A percentile compares a stretch with the other conserved stretches of the same genome.
Evolutionary conservation across 2,113 vertebrate genomes (phyloP).

Genomic region (Onychostruthus taczanowskii): DNA sequence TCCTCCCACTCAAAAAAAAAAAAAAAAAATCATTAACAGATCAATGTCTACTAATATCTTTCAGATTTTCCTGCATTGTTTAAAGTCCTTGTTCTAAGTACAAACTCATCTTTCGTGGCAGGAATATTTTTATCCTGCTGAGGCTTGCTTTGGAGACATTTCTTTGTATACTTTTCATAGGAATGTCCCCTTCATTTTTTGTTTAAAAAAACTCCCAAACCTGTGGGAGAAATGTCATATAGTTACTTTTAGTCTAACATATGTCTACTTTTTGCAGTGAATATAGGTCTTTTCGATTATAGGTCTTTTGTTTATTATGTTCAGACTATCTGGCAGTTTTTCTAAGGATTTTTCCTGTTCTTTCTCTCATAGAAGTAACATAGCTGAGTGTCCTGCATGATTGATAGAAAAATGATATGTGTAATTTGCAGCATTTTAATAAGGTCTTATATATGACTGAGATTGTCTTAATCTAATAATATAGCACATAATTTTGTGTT

Average conservation of each 20-base stretch:
- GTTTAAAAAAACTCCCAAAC: background rate
- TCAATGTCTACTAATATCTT: background rate
- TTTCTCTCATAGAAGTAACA: background rate
- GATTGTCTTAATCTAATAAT: background rate
- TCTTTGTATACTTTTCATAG: background rate
- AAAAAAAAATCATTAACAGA: background rate
- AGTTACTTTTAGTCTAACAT: background rate
- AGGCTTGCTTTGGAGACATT: background rate
- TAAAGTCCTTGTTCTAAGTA: background rate
- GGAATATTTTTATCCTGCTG: background rate
- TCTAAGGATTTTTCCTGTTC: background rate
- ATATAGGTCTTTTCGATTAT: background rate
- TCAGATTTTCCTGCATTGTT: background rate
- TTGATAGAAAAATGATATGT: background rate
- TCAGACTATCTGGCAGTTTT: background rate
- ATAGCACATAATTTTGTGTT: background rate
- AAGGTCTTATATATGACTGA: background rate
- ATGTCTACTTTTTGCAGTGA: background rate
- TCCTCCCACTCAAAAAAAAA: background rate
- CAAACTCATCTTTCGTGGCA: background rate
- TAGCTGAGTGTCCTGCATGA: background rate
- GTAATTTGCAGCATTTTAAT: background rate
- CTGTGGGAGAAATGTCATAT: background rate
- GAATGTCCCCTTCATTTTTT: background rate
- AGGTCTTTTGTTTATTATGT: background rate